Evolutionary conservation across 64 coral and sea anemone species (phyloP), one percentile per base, ranked within the genome.

Genomic region (Catalaphyllia jardinei): DNA sequence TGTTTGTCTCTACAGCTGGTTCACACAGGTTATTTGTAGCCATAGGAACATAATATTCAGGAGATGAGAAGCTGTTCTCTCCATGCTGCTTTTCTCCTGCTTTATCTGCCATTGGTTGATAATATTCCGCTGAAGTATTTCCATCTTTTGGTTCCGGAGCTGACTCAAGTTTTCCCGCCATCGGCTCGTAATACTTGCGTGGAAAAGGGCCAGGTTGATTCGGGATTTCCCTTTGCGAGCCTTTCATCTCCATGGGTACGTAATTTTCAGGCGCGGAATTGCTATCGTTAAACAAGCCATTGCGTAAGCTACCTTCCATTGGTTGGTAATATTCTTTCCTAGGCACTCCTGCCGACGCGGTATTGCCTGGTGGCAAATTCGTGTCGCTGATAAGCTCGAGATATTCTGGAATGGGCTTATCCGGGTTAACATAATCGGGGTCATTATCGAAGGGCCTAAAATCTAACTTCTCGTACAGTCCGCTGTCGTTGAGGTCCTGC

Each of bases 401-500:
- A 29, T 79, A 79, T 79, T 79, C 76, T 13, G 76, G 76, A 52
- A 78, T 52, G 3, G 46, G 76, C 10, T 55, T 52, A 15, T 3
- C 76, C 8, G 49, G 49, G 9, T 79, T 27, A 15, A 15, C 76
- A 79, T 79, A 79, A 15, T 57, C 20, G 20, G 22, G 76, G 6
- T 22, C 9, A 25, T 12, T 25, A 29, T 79, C 12, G 12, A 79
- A 52, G 10, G 46, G 4, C 19, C 76, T 54, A 57, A 79, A 79
- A 79, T 79, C 49, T 20, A 79, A 29, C 38, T 29, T 79, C 51
- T 79, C 76, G 20, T 79, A 79, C 13, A 59, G n/a, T n/a, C 51
- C 76, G 10, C 76, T 55, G 29, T 59, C 76, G 25, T 79, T 54
- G 10, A 51, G 25, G 15, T 79, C 76, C 27, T 55, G 33, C 9